Evolutionary conservation across 2,888 invertebrate genomes (phyloP), one percentile per base, ranked within the genome.

Genomic region (Timandra comae): DNA sequence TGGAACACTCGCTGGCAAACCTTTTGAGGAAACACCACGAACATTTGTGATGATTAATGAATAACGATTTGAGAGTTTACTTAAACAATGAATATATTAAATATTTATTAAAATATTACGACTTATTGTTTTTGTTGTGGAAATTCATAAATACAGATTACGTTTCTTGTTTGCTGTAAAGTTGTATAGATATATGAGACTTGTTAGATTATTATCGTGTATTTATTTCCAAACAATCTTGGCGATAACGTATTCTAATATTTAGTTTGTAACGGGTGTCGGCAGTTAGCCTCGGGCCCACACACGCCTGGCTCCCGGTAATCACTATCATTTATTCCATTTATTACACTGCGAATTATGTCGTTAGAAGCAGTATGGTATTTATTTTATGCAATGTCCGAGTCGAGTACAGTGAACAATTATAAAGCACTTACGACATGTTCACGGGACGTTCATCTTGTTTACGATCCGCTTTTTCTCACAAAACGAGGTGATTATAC

Each of bases 31-130:
- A 50, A 52, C 63, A 56, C 64, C n/a, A 61, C 63, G 59, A 57
- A 59, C 60, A 53, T 46, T 47, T 47, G 41, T 35, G 49, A 69
- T 79, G 79, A 81, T 79, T 80, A 77, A 80, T 80, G 77, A 61
- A 56, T 51, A 45, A 42, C 50, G 52, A 65, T 69, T 69, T 60
- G 61, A 55, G 56, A 63, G 69, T 72, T 78, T 74, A 74, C 63
- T 62, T 64, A 66, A 72, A 71, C 74, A 74, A 74, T 68, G 16
- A 16, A 16, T 16, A 16, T 16, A n/a, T n/a, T n/a, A n/a, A n/a
- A n/a, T n/a, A n/a, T n/a, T n/a, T n/a, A n/a, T n/a, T n/a, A n/a
- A n/a, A n/a, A n/a, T n/a, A n/a, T n/a, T n/a, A n/a, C n/a, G n/a
- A n/a, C n/a, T n/a, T n/a, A n/a, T n/a, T n/a, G n/a, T n/a, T n/a